Conservation (phyloP, 2,888 invertebrate genomes). For the Atrina japonica region DNA sequence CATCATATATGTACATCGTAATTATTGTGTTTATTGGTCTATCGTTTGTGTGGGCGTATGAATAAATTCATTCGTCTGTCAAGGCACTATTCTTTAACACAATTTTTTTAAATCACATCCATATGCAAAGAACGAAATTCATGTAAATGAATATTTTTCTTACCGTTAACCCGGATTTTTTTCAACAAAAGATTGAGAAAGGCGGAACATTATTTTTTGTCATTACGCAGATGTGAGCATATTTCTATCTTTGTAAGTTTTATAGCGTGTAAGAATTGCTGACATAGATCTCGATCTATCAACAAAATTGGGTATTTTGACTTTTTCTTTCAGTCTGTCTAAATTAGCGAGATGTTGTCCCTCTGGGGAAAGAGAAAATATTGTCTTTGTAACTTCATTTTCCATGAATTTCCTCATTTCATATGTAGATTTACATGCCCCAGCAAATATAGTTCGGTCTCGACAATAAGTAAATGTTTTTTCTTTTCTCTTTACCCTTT, state of each 20-base stretch:
- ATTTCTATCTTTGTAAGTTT: constrained; percentile 6
- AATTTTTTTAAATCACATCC: too few relatives aligned
- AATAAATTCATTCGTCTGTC: too few relatives aligned
- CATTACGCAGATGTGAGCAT: too few relatives aligned
- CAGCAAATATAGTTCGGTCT: constrained; percentile 43
- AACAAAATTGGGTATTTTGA: constrained; percentile 28
- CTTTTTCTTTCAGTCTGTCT: constrained; percentile 36
- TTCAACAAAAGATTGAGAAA: too few relatives aligned
- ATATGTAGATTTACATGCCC: constrained; percentile 40
- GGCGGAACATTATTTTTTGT: too few relatives aligned
- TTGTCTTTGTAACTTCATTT: constrained; percentile 29
- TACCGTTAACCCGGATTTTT: too few relatives aligned
- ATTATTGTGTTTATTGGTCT: too few relatives aligned
- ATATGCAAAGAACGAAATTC: too few relatives aligned
- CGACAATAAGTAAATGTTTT: constrained; percentile 37
- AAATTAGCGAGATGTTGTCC: constrained; percentile 39
- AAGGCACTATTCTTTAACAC: too few relatives aligned
- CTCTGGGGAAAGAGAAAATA: constrained; percentile 35
- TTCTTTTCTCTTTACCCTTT: constrained; percentile 29
- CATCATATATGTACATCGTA: too few relatives aligned
- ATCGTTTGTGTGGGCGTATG: too few relatives aligned
- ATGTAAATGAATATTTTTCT: too few relatives aligned
- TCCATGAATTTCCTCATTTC: constrained; percentile 43
- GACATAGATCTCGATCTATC: constrained; percentile 33
- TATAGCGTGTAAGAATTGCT: constrained; percentile 37